These are phyloP conservation scores for Tethya wilhelma DNA, from an alignment of 37 sponge, comb jelly and placozoan species.

Conservation along the genomic window DNA sequence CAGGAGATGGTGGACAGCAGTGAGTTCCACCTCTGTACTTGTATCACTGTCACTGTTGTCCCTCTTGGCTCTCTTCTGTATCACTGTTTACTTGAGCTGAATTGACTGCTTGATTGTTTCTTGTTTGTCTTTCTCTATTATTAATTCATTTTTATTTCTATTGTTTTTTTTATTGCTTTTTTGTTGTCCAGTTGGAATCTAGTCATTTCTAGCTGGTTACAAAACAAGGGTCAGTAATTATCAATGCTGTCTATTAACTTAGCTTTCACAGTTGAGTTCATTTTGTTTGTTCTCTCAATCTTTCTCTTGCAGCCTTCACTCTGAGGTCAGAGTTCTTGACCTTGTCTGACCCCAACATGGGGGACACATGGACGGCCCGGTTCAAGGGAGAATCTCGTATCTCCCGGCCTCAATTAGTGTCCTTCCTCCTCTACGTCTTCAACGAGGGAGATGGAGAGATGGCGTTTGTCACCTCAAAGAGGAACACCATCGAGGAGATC, in stretches of 20 bases:
- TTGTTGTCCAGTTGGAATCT: too few species aligned
- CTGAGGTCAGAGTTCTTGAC: slow-evolving; percentile 44
- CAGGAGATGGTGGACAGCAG: slow-evolving; percentile 77
- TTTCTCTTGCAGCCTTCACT: slow-evolving; percentile 11
- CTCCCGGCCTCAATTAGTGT: slow-evolving; percentile 12
- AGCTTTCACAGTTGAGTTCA: too few species aligned
- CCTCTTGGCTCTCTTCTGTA: background rate
- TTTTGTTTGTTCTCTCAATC: too few species aligned
- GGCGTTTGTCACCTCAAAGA: slow-evolving; percentile 21
- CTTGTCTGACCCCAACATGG: slow-evolving; percentile 4
- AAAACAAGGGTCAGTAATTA: too few species aligned
- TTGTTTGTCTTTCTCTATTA: too few species aligned
- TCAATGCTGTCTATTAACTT: too few species aligned
- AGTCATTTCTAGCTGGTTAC: too few species aligned
- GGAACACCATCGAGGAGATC: slow-evolving; percentile 41
- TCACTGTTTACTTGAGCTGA: too few species aligned
- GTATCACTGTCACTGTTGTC: background rate
- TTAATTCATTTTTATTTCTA: too few species aligned
- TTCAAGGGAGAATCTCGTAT: slow-evolving; percentile 12
- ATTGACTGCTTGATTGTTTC: too few species aligned
- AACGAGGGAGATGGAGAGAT: slow-evolving; percentile 67
- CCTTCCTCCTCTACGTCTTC: slow-evolving; percentile 60
- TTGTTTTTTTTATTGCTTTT: too few species aligned
- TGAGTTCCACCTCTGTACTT: slow-evolving; percentile 2
- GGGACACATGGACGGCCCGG: slow-evolving; percentile 68